These are phyloP conservation scores for Plemyria rubiginata DNA, from an alignment of 2,888 invertebrate genomes.

Conservation along the genomic window DNA sequence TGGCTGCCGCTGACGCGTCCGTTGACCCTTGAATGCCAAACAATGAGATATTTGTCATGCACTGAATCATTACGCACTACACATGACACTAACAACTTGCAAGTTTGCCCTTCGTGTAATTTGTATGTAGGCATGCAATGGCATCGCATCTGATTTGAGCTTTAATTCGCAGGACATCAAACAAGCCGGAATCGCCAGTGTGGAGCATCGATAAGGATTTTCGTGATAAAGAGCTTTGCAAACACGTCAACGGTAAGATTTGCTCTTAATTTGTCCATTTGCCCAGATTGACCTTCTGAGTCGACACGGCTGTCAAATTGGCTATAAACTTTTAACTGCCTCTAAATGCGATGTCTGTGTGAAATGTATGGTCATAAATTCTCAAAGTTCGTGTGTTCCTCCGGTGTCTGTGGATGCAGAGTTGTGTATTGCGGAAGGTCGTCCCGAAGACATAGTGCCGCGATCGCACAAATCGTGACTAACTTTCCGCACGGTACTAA, in stretches of 20 bases:
- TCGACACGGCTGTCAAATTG: conserved; percentile 39
- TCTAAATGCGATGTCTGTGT: conserved; percentile 39
- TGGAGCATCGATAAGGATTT: conserved; percentile 76
- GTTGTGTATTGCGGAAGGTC: conserved; percentile 68
- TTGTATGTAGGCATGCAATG: conserved; percentile 11
- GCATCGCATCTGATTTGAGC: conserved; percentile 24
- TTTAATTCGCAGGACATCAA: conserved; percentile 68
- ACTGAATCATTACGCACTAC: conserved; percentile 56
- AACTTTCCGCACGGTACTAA: conserved; percentile 83
- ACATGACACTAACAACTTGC: conserved; percentile 45
- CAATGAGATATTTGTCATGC: conserved; percentile 68
- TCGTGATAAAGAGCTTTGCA: conserved; percentile 71
- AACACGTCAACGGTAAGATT: conserved; percentile 77
- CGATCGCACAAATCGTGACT: conserved; percentile 71
- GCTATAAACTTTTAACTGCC: conserved; percentile 49
- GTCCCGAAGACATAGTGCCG: conserved; percentile 59
- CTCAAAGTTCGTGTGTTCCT: conserved; percentile 39
- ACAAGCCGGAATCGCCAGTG: conserved; percentile 76
- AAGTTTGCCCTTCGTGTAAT: conserved; percentile 42
- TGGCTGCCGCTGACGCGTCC: conserved; percentile 62
- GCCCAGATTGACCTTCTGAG: conserved; percentile 39
- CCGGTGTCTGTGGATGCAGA: conserved; percentile 47
- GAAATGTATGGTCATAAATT: conserved; percentile 42
- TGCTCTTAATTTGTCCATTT: conserved; percentile 30
- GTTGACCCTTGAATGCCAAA: conserved; percentile 73